These are phyloP conservation scores for Gnatocerus cornutus DNA, from an alignment of 2,888 invertebrate genomes.

Conservation along the genomic window DNA sequence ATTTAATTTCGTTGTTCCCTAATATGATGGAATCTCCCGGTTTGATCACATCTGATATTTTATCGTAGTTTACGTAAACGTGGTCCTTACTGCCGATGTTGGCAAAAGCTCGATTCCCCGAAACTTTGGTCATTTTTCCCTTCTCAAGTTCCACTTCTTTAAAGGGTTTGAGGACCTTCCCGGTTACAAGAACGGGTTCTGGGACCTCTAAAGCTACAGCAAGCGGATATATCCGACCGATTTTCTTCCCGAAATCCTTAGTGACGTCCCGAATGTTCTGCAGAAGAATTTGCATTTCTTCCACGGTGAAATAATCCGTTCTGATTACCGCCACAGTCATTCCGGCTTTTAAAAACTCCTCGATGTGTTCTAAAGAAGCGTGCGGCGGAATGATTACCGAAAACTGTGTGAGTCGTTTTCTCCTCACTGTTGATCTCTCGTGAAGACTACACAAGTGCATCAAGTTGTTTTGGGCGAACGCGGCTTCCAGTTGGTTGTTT, in stretches of 20 bases:
- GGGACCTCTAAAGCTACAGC: constrained; percentile 89
- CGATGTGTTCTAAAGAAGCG: constrained; percentile 66
- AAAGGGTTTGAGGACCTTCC: constrained; percentile 73
- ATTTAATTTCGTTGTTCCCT: constrained; percentile 82
- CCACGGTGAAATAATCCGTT: constrained; percentile 69
- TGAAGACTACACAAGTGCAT: constrained; percentile 73
- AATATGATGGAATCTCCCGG: constrained; percentile 73
- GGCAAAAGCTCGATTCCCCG: constrained; percentile 73
- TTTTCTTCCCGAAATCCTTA: constrained; percentile 76
- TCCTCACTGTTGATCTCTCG: constrained; percentile 70
- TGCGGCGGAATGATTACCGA: constrained; percentile 72
- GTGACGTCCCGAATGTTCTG: constrained; percentile 70
- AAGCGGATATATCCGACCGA: constrained; percentile 80
- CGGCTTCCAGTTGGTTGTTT: constrained; percentile 72
- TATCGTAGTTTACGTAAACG: constrained; percentile 74
- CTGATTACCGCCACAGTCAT: constrained; percentile 73
- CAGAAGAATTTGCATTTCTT: constrained; percentile 70
- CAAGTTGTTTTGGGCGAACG: constrained; percentile 71
- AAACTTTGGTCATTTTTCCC: constrained; percentile 71
- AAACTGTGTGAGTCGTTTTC: constrained; percentile 74
- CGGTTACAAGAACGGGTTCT: constrained; percentile 93
- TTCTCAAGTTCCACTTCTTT: constrained; percentile 54
- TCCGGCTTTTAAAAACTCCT: constrained; percentile 73
- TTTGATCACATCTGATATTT: constrained; percentile 72
- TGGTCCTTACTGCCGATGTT: constrained; percentile 74